Conservation (phyloP, 2,113 vertebrate genomes). For the Misgurnus anguillicaudatus region DNA sequence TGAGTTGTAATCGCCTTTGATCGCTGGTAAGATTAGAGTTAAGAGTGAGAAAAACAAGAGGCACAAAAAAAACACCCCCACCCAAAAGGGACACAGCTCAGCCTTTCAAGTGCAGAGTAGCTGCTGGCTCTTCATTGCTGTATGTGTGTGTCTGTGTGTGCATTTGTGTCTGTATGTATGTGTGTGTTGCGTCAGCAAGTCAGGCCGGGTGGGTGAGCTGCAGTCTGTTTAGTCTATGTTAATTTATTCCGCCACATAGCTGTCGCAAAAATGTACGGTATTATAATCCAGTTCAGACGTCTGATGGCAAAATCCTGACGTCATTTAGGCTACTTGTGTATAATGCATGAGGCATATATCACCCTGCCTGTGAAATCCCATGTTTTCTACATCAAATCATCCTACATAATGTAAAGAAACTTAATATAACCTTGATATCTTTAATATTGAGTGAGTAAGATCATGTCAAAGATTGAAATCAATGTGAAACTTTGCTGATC, state of each 20-base stretch:
- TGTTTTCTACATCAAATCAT: too few relatives aligned
- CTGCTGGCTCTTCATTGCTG: conserved; percentile 38
- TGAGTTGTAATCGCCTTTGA: conserved; percentile 49
- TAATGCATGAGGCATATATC: too few relatives aligned
- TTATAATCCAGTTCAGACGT: conserved; percentile 41
- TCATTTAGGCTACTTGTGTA: too few relatives aligned
- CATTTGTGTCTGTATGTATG: conserved; percentile 6
- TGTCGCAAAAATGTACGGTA: conserved; percentile 38
- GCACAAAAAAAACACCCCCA: conserved; percentile 51
- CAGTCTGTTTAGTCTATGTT: conserved; percentile 33
- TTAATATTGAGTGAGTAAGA: too few relatives aligned
- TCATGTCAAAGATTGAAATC: too few relatives aligned
- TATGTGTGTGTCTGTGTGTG: conserved; percentile 43
- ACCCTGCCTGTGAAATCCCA: too few relatives aligned
- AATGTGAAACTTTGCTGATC: too few relatives aligned
- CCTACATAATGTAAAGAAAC: too few relatives aligned
- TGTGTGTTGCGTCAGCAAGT: conserved; percentile 25
- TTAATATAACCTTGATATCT: too few relatives aligned
- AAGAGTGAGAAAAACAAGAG: conserved; percentile 49
- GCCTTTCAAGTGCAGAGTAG: conserved; percentile 50
- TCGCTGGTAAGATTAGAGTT: conserved; percentile 53
- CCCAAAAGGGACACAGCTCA: conserved; percentile 49
- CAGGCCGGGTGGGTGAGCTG: conserved; percentile 48
- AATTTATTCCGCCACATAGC: conserved; percentile 51
- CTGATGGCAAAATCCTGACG: neutral